A percentile compares a stretch with the other conserved stretches of the same genome.
phyloP scores from a whole-genome alignment of 2,888 invertebrate genomes.

The Heliconius cydno region DNA sequence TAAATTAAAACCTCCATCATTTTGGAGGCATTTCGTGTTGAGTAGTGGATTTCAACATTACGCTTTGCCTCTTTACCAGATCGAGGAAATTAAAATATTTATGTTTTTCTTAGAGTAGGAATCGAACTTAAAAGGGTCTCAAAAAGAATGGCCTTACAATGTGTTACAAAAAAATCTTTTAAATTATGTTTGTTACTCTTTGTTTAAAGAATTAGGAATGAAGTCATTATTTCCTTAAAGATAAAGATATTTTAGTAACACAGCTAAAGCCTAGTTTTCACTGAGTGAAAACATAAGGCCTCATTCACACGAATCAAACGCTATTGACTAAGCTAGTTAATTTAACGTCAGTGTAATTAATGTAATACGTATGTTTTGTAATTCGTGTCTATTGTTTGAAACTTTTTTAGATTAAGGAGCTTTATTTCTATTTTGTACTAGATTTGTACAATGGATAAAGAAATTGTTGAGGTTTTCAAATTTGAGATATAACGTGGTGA shows the following conservation, averaged over 20 bases:
- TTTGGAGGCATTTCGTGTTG: no score
- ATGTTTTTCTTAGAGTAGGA: not conserved
- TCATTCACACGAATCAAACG: slow-evolving; percentile 53
- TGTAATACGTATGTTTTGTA: slow-evolving; percentile 32
- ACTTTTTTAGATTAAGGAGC: not conserved
- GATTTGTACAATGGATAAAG: not conserved
- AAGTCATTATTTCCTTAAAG: not conserved
- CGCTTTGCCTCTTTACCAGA: no score
- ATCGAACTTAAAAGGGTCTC: not conserved
- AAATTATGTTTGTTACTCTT: no score
- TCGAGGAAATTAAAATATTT: no score
- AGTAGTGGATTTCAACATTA: no score
- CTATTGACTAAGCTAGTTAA: slow-evolving; percentile 27
- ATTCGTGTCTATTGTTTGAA: slow-evolving; percentile 17
- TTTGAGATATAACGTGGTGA: not conserved
- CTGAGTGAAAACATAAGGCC: slow-evolving; percentile 58
- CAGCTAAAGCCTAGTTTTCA: slow-evolving; percentile 53
- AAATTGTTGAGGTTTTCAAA: not conserved
- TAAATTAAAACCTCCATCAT: no score
- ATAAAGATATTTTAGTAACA: slow-evolving; percentile 27
- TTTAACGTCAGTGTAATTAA: slow-evolving; percentile 15
- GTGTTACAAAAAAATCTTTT: no score
- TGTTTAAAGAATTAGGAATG: no score
- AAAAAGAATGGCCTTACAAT: no score
- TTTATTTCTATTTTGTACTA: not conserved